Evolutionary conservation across 2,797 vertebrate species (phyloP), one percentile per base, ranked within the genome.

Genomic region (Carapus acus): DNA sequence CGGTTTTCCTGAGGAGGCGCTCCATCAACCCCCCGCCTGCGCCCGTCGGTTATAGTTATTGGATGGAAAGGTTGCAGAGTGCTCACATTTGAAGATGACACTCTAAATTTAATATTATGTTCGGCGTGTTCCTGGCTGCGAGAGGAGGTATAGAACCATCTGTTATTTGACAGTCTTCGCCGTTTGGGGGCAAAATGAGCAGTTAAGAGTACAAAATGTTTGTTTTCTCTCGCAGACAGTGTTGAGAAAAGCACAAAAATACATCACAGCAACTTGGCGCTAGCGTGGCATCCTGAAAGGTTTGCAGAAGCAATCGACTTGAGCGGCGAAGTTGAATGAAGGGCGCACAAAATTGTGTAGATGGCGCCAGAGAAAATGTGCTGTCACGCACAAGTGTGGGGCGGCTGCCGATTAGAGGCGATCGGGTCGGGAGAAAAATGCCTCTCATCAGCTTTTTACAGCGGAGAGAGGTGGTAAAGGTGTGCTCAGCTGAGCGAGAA

Each of bases 1-100:
- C 52, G n/a, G 51, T 52, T 65, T 53, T n/a, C n/a, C 33, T 53
- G 36, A 20, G 39, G 37, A 58, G 65, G 62, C 48, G 1, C 64
- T 71, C 23, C 58, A 66, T 72, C 72, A 57, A 22, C 53, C 56
- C 55, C 57, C 62, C 36, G 54, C 69, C 19, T 49, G 48, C 62
- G 36, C 15, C 40, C 50, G 16, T 49, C 64, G 61, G 48, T 65
- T 67, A 44, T 45, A 33, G 42, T 58, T 69, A 69, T 60, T 65
- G 58, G 57, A 70, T 33, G 3, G 59, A 69, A 74, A 69, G 72
- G 68, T 73, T 62, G 51, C 66, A 45, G 63, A 61, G 56, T 19
- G 20, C 54, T 69, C 60, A 40, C 56, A 61, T 67, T 59, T 61
- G 12, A 50, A 51, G 33, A 52, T 27, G 17, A 1, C 2, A 11